These are phyloP conservation scores for Philhelius pedissequus DNA, from an alignment of 2,888 invertebrate species.

Conservation along the genomic window DNA sequence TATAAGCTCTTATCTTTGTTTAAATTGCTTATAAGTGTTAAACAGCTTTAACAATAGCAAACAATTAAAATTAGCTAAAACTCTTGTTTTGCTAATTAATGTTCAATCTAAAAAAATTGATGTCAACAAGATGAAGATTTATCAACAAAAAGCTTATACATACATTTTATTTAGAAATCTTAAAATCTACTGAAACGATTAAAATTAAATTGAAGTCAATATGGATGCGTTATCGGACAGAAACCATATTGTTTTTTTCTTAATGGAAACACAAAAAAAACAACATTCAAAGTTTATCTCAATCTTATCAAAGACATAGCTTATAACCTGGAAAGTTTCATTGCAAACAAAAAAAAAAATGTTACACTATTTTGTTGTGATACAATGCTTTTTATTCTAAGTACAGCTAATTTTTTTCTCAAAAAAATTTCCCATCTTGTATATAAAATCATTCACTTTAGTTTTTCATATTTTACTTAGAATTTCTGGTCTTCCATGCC, in stretches of 20 bases:
- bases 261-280: not conserved
- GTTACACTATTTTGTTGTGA: not conserved
- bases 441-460: not conserved
- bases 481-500: conserved; percentile 75
- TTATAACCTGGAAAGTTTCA: not conserved
- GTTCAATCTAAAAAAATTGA: not conserved
- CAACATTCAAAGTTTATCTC: not conserved
- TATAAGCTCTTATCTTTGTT: not conserved
- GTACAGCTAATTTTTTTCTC: not conserved
- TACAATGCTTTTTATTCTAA: not conserved
- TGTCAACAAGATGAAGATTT: not conserved
- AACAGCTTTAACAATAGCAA: not conserved
- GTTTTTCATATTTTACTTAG: conserved; percentile 70
- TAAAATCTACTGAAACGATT: not conserved
- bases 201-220: not conserved
- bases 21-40: not conserved
- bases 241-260: not conserved
- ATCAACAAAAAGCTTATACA: not conserved
- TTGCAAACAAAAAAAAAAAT: too few species aligned
- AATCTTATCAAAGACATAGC: not conserved
- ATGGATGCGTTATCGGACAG: not conserved
- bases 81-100: not conserved
- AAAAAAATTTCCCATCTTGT: not conserved
- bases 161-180: not conserved
- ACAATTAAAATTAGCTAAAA: not conserved